A percentile compares a stretch with the other conserved stretches of the same genome.
phyloP scores from a whole-genome alignment of 2,888 invertebrate genomes.

The Leptopilina syphax region DNA sequence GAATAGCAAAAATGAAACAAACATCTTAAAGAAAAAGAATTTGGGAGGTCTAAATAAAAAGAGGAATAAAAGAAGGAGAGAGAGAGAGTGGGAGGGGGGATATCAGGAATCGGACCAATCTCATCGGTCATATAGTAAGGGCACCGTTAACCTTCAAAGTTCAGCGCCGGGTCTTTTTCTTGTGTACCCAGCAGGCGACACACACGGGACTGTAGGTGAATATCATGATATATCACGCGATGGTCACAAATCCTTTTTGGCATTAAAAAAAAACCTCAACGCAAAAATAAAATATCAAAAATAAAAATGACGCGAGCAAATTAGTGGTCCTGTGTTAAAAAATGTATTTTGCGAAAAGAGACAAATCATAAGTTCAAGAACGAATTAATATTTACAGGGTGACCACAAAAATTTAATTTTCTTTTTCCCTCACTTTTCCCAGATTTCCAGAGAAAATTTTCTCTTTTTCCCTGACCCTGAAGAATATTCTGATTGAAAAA shows the following conservation, averaged over 20 bases:
- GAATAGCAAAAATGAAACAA: constrained; percentile 8
- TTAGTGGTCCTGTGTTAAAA: constrained; percentile 2
- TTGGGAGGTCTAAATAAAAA: not conserved
- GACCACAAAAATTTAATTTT: not conserved
- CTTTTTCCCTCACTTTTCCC: too few species aligned
- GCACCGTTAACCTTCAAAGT: constrained; percentile 32
- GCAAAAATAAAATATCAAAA: not conserved
- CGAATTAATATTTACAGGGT: not conserved
- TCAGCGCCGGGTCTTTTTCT: constrained; percentile 56
- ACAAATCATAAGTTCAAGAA: not conserved
- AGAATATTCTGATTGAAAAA: too few species aligned
- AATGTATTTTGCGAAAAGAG: not conserved
- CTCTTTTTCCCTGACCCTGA: too few species aligned
- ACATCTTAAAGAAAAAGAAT: not conserved
- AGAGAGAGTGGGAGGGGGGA: not conserved
- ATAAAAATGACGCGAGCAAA: not conserved
- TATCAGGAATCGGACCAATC: constrained; percentile 15
- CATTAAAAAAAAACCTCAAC: not conserved
- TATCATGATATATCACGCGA: constrained; percentile 71
- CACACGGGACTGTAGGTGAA: constrained; percentile 60
- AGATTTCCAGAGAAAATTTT: too few species aligned
- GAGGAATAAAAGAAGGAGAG: not conserved
- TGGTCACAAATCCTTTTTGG: constrained; percentile 65
- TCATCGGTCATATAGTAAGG: constrained; percentile 22
- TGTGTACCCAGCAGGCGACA: constrained; percentile 64